A percentile compares a stretch with the other conserved stretches of the same genome.
phyloP scores from a whole-genome alignment of 2,888 invertebrate species.

The Geophilus truncorum region DNA sequence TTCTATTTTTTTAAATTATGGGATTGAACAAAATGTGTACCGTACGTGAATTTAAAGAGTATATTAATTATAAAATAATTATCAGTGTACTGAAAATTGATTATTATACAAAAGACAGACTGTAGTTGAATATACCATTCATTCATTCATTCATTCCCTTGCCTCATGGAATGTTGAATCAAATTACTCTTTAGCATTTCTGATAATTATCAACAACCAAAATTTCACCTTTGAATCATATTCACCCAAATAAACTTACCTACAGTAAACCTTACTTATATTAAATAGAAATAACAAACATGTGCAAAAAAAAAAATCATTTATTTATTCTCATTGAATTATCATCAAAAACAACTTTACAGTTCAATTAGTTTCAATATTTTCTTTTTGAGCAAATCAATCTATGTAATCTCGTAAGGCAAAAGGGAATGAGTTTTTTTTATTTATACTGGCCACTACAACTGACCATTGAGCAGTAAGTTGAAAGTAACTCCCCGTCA shows the following conservation, averaged over 20 bases:
- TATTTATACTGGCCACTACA: conserved; percentile 2
- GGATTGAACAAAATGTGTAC: no score
- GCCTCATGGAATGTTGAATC: not conserved
- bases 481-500: not conserved
- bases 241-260: no score
- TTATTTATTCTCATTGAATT: not conserved
- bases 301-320: not conserved
- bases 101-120: not conserved
- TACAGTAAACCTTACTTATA: not conserved
- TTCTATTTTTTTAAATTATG: no score
- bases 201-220: no score
- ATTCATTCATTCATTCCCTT: not conserved
- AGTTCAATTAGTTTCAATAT: not conserved
- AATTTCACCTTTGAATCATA: no score
- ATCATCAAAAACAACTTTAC: not conserved
- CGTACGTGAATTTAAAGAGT: no score
- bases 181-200: not conserved
- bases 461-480: conserved; percentile 9
- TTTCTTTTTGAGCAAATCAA: not conserved
- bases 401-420: not conserved
- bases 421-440: conserved; percentile 7
- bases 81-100: not conserved
- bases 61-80: no score
- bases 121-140: not conserved
- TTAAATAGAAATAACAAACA: not conserved